Base-by-base conservation (phyloP, 2,113 vertebrate species). In the Pongo abelii region DNA sequence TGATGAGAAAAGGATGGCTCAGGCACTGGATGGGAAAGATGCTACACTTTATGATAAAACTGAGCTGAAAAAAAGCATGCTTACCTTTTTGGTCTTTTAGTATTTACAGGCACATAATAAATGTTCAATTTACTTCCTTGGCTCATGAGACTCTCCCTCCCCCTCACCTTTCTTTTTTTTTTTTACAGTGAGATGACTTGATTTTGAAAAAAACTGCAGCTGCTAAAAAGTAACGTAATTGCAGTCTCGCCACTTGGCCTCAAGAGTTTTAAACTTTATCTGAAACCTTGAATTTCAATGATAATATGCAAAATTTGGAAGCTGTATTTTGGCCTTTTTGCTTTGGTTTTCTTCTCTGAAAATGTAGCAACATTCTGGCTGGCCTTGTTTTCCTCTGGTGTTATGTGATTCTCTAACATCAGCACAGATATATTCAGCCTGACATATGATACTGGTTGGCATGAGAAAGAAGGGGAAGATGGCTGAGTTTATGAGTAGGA, bases 341-440 rank as follows among this genome's bases (percentile, higher is more conserved):
- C 64, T 91, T 97, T 72, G 92, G 46, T 94, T 97, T 96, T 97
- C 78, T 92, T 94, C 92, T 94, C 40, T 93, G 80, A 75, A 93
- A 97, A 89, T 64, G 88, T 17, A 93, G 85, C 97, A 90, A 89
- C 90, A 89, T 77, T 43, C 81, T 95, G 90, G 81, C 92, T 97
- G 95, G 94, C 88, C 75, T 96, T 72, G 40, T 25, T 95, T 96
- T 20, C 48, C 83, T 74, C 86, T 13, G 35, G 72, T 94, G 72
- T 83, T 91, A 80, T 94, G 84, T 94, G 95, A 91, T 30, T 96
- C 89, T 98, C 87, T 98, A 97, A 97, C 96, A 97, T 97, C 94
- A 97, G 92, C 78, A 91, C 22, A 59, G 95, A 97, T 97, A 95
- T 93, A 97, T 95, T 96, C 91, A 72, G 85, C 91, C 89, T 70